phyloP scores from a whole-genome alignment of 1,140 invertebrate genomes.

The Scaptodrosophila lebanonensis region DNA sequence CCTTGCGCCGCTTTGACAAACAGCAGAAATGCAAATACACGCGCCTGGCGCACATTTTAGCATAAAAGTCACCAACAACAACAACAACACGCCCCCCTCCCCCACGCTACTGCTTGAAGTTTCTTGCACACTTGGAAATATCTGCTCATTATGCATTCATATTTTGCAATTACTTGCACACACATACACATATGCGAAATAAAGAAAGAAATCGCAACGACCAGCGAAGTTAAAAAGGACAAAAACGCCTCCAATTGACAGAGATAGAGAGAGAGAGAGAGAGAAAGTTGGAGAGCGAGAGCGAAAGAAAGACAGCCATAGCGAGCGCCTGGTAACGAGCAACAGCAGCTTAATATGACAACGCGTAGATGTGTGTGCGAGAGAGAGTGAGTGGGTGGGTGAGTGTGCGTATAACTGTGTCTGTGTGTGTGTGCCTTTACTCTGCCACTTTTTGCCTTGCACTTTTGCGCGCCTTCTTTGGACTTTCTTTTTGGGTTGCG shows the following conservation, averaged over 20 bases:
- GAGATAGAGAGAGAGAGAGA: not conserved
- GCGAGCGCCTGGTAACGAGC: conserved; percentile 38
- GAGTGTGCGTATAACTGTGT: conserved; percentile 14
- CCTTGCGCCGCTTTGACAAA: conserved; percentile 51
- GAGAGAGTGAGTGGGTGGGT: conserved; percentile 3
- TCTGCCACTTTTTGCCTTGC: not conserved
- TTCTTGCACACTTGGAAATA: conserved; percentile 66
- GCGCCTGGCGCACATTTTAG: conserved; percentile 63
- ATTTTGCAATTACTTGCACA: conserved; percentile 67
- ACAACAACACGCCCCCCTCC: conserved; percentile 1
- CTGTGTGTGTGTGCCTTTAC: conserved; percentile 28
- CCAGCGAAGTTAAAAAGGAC: conserved; percentile 46
- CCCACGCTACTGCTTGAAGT: conserved; percentile 40
- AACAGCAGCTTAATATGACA: conserved; percentile 48
- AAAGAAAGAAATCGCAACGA: not conserved
- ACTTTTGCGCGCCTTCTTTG: conserved; percentile 31
- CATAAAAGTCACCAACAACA: conserved; percentile 54
- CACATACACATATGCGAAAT: conserved; percentile 22
- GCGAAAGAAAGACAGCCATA: conserved; percentile 27
- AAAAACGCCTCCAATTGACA: conserved; percentile 9
- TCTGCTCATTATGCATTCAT: conserved; percentile 74
- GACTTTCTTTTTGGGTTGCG: conserved; percentile 3
- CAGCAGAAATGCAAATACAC: conserved; percentile 61
- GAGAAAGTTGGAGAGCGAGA: conserved; percentile 5
- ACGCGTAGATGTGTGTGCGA: conserved; percentile 57